A percentile compares a stretch with the other conserved stretches of the same genome.
phyloP scores from a whole-genome alignment of 2,888 invertebrate genomes.

The Phytoseiulus persimilis region DNA sequence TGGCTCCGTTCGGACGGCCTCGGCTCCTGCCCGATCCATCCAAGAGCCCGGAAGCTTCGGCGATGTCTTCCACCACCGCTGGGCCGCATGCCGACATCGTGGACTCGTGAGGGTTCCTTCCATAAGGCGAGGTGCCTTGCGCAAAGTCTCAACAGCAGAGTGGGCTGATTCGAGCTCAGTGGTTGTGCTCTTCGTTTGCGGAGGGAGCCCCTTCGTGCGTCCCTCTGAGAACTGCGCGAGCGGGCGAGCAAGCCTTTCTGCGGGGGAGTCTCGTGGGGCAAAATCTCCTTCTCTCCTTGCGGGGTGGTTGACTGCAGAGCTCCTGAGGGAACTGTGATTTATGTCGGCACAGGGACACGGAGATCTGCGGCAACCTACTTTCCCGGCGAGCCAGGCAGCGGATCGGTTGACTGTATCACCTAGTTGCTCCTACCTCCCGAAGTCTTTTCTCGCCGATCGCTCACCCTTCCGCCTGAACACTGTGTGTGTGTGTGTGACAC shows the following conservation, averaged over 20 bases:
- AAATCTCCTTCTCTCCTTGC: background rate
- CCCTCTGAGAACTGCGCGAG: background rate
- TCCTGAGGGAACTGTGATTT: slow-evolving; percentile 37
- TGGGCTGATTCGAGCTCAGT: background rate
- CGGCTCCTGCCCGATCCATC: too few species aligned
- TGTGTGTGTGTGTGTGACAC: slow-evolving; percentile 25
- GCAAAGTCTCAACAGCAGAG: too few species aligned
- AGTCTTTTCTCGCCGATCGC: background rate
- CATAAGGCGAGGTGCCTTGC: too few species aligned
- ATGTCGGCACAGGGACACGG: background rate
- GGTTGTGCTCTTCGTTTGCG: background rate
- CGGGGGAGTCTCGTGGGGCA: background rate
- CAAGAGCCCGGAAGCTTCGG: too few species aligned
- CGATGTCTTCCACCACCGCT: too few species aligned
- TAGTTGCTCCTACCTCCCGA: background rate
- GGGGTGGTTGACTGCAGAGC: slow-evolving; percentile 5
- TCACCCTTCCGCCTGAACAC: background rate
- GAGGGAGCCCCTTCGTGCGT: background rate
- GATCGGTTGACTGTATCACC: background rate
- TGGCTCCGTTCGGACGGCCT: background rate
- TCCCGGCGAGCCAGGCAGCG: background rate
- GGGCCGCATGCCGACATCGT: too few species aligned
- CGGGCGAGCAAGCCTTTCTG: background rate
- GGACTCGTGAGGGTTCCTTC: too few species aligned
- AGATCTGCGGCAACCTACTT: background rate